Evolutionary conservation across 1,140 invertebrate genomes (phyloP), one percentile per base, ranked within the genome.

Genomic region (Zaprionus nigranus): DNA sequence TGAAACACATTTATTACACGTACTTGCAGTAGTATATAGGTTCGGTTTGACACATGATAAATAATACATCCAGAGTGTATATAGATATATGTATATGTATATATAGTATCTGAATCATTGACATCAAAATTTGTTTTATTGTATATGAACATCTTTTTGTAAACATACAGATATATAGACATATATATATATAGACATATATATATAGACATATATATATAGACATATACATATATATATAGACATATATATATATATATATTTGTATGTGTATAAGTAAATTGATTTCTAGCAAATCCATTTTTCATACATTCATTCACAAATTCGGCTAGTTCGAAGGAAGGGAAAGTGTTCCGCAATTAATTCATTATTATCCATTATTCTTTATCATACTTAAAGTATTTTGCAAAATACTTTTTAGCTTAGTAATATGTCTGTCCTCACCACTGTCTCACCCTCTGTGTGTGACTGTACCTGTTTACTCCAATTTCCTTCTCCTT

Each of bases 1-100:
- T 57, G 57, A 75, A 65, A 75, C 72, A 75, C 72, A 75, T 75
- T 78, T 70, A 78, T 70, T 78, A 70, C 65, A 78, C 34, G 46
- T 58, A 78, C 56, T 73, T 62, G 51, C 24, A 67, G 30, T 66
- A 67, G 30, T 66, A 57, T 30, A 24, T 36, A 46, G 40, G 53
- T 75, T 65, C 26, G 17, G 46, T 20, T 68, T 61, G 51, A 51
- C 53, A 66, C 56, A 60, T 54, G 40, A 57, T 65, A 65, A 51
- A 26, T 49, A 38, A 49, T 65, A 34, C 38, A 71, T 57, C 28
- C 46, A 56, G 9, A 11, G 7, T 53, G 22, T 53, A 7, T 26
- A 53, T 26, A 53, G 13, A 53, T 15, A 26, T 26, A n/a, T 53
- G 22, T 26, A 17, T 43, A 53, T 24, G 22, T 24, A 53, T 53